phyloP scores from a whole-genome alignment of 2,888 invertebrate species.

The Dexiosoma caninum region DNA sequence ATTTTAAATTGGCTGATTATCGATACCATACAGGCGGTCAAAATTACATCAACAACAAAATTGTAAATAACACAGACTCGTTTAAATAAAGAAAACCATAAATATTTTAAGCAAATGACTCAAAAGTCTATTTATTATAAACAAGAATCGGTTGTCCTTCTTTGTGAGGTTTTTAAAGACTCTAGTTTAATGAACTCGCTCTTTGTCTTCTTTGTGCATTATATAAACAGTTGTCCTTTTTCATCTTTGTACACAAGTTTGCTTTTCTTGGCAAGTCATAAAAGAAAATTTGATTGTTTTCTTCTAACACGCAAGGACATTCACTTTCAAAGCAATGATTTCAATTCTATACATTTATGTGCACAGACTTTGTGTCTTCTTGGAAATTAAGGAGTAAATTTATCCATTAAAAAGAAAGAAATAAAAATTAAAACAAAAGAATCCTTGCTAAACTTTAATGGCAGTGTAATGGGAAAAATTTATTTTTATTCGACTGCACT shows the following conservation, averaged over 20 bases:
- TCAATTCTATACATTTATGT: neutral
- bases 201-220: neutral
- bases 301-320: slow-evolving; percentile 26
- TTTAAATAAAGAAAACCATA: no score
- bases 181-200: slow-evolving; percentile 24
- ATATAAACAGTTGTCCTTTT: neutral
- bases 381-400: neutral
- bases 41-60: no score
- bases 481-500: no score
- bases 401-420: neutral
- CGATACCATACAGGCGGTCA: no score
- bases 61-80: no score
- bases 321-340: slow-evolving; percentile 4
- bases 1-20: no score
- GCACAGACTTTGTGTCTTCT: slow-evolving; percentile 22
- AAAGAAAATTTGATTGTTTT: slow-evolving; percentile 9
- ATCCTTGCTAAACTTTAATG: slow-evolving; percentile 1
- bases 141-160: neutral
- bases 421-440: no score
- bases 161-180: neutral
- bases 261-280: slow-evolving; percentile 1
- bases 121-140: slow-evolving; percentile 4
- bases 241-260: neutral
- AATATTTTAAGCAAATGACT: slow-evolving; percentile 16
- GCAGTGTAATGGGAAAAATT: neutral